Conservation (phyloP, 35 echinoderm and acorn worm species). For the Ptychodera flava region DNA sequence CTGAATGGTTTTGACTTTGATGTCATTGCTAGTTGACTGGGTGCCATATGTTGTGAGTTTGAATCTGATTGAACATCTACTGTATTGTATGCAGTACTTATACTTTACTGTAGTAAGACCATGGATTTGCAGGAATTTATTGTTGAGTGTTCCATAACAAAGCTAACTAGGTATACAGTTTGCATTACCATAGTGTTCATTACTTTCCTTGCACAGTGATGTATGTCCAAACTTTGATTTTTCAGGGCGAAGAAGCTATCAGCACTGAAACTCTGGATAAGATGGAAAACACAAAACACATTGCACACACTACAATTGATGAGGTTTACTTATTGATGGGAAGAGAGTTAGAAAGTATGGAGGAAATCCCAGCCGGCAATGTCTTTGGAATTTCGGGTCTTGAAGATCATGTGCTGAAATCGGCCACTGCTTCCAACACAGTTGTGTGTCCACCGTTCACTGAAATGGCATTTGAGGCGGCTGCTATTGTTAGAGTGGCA, state of each 20-base stretch:
- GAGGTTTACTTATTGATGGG: conserved; percentile 90
- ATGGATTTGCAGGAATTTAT: too few relatives aligned
- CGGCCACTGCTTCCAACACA: conserved; percentile 84
- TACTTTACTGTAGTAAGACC: too few relatives aligned
- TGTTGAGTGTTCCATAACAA: too few relatives aligned
- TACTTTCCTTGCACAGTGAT: too few relatives aligned
- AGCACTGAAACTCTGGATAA: not conserved
- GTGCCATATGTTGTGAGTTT: too few relatives aligned
- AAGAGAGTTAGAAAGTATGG: conserved; percentile 72
- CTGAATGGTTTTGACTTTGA: too few relatives aligned
- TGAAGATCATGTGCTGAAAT: conserved; percentile 78
- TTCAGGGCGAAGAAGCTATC: conserved; percentile 6
- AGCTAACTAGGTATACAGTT: too few relatives aligned
- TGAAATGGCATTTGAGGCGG: conserved; percentile 80
- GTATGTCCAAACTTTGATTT: too few relatives aligned
- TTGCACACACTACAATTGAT: conserved; percentile 55
- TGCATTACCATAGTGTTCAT: too few relatives aligned
- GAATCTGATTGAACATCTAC: too few relatives aligned
- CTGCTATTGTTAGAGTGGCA: conserved; percentile 91
- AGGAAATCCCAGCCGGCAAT: conserved; percentile 88
- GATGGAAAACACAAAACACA: conserved; percentile 25
- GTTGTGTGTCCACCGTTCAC: conserved; percentile 92
- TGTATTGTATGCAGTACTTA: too few relatives aligned
- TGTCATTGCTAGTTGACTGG: too few relatives aligned
- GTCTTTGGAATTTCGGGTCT: conserved; percentile 88